Conservation (phyloP, 2,888 invertebrate genomes). For the Leucophenga maculata region DNA sequence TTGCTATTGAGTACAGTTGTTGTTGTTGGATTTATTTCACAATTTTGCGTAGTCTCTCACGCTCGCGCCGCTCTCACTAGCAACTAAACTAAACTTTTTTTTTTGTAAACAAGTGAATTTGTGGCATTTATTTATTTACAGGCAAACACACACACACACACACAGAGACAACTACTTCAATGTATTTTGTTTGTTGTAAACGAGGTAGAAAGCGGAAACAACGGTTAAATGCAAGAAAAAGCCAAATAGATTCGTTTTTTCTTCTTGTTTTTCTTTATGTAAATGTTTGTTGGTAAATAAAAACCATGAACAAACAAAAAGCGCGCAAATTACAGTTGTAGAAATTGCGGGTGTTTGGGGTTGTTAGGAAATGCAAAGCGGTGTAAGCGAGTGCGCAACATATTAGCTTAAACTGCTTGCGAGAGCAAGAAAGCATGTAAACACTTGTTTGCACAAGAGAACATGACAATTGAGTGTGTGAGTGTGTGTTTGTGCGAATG, state of each 20-base stretch:
- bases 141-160: too few relatives aligned
- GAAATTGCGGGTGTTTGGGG: not conserved
- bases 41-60: not conserved
- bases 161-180: not conserved
- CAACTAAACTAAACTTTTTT: too few relatives aligned
- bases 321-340: conserved; percentile 37
- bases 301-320: conserved; percentile 49
- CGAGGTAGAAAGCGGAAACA: not conserved
- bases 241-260: not conserved
- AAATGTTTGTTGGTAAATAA: conserved; percentile 45
- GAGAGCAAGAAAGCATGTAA: conserved; percentile 49
- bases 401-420: too few relatives aligned
- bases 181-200: not conserved
- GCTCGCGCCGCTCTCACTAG: too few relatives aligned
- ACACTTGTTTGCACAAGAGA: conserved; percentile 66
- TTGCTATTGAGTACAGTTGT: not conserved
- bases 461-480: conserved; percentile 37
- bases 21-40: conserved; percentile 1
- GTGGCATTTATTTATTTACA: too few relatives aligned
- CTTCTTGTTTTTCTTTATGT: not conserved
- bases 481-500: too few relatives aligned
- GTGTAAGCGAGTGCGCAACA: not conserved
- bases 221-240: not conserved
- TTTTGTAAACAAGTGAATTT: conserved; percentile 10
- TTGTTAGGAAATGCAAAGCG: not conserved